These are phyloP conservation scores for Barypeithes pellucidus DNA, from an alignment of 2,888 invertebrate species.

Conservation along the genomic window DNA sequence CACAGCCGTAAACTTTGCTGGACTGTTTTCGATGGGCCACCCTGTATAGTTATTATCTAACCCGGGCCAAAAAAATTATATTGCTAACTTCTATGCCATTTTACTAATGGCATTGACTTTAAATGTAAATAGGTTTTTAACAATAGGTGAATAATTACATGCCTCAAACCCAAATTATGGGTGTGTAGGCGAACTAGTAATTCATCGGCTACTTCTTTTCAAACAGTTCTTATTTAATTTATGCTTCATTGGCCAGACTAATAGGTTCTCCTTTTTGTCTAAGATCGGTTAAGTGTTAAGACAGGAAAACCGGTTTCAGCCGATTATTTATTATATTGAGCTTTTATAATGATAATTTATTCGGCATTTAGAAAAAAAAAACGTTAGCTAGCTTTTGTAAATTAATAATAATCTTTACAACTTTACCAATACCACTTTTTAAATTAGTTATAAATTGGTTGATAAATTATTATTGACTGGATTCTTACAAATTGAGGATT, in stretches of 20 bases:
- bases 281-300: conserved; percentile 50
- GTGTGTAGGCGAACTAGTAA: conserved; percentile 20
- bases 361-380: background rate
- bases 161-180: conserved; percentile 14
- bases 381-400: background rate
- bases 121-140: conserved; percentile 9
- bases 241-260: conserved; percentile 38
- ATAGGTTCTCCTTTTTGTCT: conserved; percentile 43
- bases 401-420: background rate
- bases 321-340: conserved; percentile 20
- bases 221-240: conserved; percentile 9
- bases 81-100: background rate
- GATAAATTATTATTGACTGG: background rate
- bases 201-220: conserved; percentile 14
- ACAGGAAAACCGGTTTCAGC: conserved; percentile 38
- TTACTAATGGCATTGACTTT: too few relatives aligned
- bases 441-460: background rate
- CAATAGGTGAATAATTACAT: conserved; percentile 1
- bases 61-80: too few relatives aligned
- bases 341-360: conserved; percentile 7
- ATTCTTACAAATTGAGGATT: too few relatives aligned
- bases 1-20: too few relatives aligned
- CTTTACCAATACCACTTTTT: background rate
- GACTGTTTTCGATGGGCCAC: too few relatives aligned
- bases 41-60: too few relatives aligned